These are phyloP conservation scores for Actinia equina DNA, from an alignment of 64 coral and sea anemone genomes.

Conservation along the genomic window DNA sequence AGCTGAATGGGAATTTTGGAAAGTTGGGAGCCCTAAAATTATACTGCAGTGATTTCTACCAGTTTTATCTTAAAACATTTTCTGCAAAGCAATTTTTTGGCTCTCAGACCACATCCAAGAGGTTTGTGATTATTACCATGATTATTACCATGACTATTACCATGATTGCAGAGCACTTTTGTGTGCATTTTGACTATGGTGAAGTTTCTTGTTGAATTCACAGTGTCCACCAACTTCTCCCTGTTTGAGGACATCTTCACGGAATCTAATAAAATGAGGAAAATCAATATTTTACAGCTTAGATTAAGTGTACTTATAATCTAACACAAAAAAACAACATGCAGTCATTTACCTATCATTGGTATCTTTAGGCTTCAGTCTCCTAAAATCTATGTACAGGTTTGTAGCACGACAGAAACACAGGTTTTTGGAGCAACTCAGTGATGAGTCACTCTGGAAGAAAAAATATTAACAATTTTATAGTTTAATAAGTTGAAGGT, in stretches of 20 bases:
- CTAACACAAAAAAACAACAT: background rate
- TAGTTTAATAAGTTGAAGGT: too few relatives aligned
- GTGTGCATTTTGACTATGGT: conserved; percentile 48
- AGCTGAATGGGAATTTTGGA: too few relatives aligned
- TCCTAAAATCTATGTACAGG: conserved; percentile 75
- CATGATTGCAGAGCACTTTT: conserved; percentile 89
- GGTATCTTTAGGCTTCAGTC: conserved; percentile 28
- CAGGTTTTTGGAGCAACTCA: conserved; percentile 75
- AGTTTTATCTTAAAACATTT: too few relatives aligned
- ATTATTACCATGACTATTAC: conserved; percentile 15
- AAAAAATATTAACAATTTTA: background rate
- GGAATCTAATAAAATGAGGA: conserved; percentile 29
- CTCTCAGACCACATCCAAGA: too few relatives aligned
- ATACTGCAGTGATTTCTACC: too few relatives aligned
- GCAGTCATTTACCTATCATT: conserved; percentile 48
- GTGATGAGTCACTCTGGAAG: conserved; percentile 59
- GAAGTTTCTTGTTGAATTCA: conserved; percentile 64
- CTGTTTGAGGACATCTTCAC: conserved; percentile 73
- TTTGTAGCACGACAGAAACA: conserved; percentile 74
- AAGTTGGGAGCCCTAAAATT: too few relatives aligned
- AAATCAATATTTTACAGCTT: background rate
- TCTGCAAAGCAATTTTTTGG: too few relatives aligned
- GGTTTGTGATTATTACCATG: too few relatives aligned
- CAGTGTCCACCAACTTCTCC: conserved; percentile 84
- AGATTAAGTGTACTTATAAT: too few relatives aligned